phyloP scores from a whole-genome alignment of 2,888 invertebrate species.

The Galeopsomyia nigrocyanea region DNA sequence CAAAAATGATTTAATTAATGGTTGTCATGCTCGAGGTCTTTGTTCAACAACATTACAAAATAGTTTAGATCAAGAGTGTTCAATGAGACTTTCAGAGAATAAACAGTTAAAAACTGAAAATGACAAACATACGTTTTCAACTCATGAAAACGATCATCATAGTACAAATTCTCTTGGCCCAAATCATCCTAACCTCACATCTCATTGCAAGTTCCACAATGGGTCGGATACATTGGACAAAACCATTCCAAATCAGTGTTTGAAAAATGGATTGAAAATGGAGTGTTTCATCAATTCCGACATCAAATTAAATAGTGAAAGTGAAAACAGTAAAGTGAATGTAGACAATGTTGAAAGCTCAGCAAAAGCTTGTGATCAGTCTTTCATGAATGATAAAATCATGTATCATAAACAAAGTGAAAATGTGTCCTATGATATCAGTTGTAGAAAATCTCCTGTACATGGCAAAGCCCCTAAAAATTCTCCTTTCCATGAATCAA shows the following conservation, averaged over 20 bases:
- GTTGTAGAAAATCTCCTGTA: slow-evolving; percentile 55
- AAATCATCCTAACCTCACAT: slow-evolving; percentile 25
- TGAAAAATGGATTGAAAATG: slow-evolving; percentile 43
- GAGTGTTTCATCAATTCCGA: slow-evolving; percentile 37
- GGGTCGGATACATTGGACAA: slow-evolving; percentile 27
- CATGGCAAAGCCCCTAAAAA: slow-evolving; percentile 55
- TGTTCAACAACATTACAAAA: slow-evolving; percentile 39
- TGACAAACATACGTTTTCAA: slow-evolving; percentile 28
- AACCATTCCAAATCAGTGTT: slow-evolving; percentile 36
- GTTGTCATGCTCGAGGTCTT: slow-evolving; percentile 49
- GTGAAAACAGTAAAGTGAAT: slow-evolving; percentile 37
- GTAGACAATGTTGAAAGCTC: slow-evolving; percentile 20
- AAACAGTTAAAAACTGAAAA: slow-evolving; percentile 36
- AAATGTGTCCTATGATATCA: slow-evolving; percentile 52
- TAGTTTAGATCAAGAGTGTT: slow-evolving; percentile 23
- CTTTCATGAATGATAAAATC: slow-evolving; percentile 43
- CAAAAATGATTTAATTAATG: slow-evolving; percentile 47
- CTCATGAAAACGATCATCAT: slow-evolving; percentile 34
- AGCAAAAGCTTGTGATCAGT: slow-evolving; percentile 27
- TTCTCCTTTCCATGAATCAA: slow-evolving; percentile 51
- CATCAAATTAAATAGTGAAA: slow-evolving; percentile 43
- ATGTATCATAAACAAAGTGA: slow-evolving; percentile 41
- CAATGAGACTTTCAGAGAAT: slow-evolving; percentile 33
- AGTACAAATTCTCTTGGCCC: slow-evolving; percentile 44
- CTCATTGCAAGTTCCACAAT: slow-evolving; percentile 35